Conservation (phyloP, 2,113 vertebrate species). For the Zingel zingel region DNA sequence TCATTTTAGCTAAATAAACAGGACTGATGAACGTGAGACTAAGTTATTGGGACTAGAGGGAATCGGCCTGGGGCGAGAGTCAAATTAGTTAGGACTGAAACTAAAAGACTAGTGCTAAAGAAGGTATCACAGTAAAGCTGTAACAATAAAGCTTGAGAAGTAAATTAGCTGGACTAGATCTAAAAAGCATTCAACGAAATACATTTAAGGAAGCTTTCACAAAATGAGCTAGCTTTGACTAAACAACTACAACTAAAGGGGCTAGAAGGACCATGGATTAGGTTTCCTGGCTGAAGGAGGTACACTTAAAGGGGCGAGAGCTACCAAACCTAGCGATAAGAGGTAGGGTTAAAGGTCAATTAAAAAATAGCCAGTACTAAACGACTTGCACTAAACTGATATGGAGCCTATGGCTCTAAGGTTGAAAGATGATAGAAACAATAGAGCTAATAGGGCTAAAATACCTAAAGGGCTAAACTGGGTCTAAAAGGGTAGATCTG, state of each 20-base stretch:
- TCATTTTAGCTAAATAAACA: neutral
- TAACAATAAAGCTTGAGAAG: neutral
- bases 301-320: neutral
- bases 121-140: neutral
- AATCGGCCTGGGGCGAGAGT: neutral
- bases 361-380: neutral
- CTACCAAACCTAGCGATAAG: neutral
- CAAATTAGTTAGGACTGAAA: neutral
- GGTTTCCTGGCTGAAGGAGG: neutral
- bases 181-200: neutral
- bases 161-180: neutral
- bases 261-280: neutral
- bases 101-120: neutral
- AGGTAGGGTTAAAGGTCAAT: neutral
- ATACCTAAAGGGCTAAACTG: neutral
- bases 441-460: neutral
- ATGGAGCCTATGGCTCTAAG: neutral
- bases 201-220: neutral
- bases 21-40: neutral
- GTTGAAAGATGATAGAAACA: neutral
- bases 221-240: neutral
- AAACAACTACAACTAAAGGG: neutral
- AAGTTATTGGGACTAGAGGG: neutral
- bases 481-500: neutral
- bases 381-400: neutral